These are phyloP conservation scores for Penaeus monodon DNA, from an alignment of 2,888 invertebrate genomes.

Conservation along the genomic window DNA sequence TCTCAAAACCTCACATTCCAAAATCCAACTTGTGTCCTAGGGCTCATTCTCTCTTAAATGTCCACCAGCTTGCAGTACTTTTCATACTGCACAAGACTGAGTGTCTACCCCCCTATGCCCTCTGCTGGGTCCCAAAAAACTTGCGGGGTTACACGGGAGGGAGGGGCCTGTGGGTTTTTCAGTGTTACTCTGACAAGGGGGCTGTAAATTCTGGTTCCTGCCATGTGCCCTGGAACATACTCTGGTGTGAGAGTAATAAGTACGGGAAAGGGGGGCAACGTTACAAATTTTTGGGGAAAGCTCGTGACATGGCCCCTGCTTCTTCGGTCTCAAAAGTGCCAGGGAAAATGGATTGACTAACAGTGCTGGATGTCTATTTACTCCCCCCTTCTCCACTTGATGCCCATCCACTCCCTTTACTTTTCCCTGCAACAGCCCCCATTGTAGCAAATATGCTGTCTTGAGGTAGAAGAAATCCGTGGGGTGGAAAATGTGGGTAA, in stretches of 20 bases:
- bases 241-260: slow-evolving; percentile 46
- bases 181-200: slow-evolving; percentile 51
- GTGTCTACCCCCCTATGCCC: slow-evolving; percentile 56
- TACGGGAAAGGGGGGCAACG: slow-evolving; percentile 45
- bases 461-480: slow-evolving; percentile 43
- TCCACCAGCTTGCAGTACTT: background rate
- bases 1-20: too few species aligned
- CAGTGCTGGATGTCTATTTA: slow-evolving; percentile 85
- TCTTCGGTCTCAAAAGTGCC: slow-evolving; percentile 90
- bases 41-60: too few species aligned
- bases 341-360: slow-evolving; percentile 75
- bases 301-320: slow-evolving; percentile 79
- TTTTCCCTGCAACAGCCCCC: background rate
- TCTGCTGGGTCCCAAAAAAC: slow-evolving; percentile 60
- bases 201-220: slow-evolving; percentile 47
- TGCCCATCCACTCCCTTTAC: slow-evolving; percentile 44
- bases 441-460: slow-evolving; percentile 31
- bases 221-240: slow-evolving; percentile 33
- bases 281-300: slow-evolving; percentile 49
- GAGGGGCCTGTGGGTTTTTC: slow-evolving; percentile 42
- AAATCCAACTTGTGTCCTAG: too few species aligned
- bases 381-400: slow-evolving; percentile 56
- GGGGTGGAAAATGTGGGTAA: slow-evolving; percentile 59
- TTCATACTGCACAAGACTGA: slow-evolving; percentile 59
- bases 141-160: slow-evolving; percentile 51